Conservation (phyloP, 2,113 vertebrate species). For the Copsychus sechellarum region DNA sequence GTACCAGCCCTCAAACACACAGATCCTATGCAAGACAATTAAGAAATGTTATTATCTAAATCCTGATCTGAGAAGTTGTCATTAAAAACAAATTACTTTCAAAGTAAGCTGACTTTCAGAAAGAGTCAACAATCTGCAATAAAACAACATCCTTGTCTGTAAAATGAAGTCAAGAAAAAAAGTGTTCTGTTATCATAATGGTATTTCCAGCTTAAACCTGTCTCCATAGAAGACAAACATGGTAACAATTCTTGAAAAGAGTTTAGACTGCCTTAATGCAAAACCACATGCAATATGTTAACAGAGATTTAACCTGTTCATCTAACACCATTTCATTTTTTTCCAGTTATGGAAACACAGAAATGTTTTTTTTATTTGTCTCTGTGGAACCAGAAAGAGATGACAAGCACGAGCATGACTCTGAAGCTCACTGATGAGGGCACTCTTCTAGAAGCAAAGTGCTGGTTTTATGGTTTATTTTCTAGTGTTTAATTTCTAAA, state of each 20-base stretch:
- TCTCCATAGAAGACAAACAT: not conserved
- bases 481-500: not conserved
- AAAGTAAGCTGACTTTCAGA: not conserved
- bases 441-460: not conserved
- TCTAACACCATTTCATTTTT: not conserved
- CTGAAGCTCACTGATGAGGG: not conserved
- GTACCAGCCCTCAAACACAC: not conserved
- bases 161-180: not conserved
- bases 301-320: not conserved
- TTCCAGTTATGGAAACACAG: not conserved
- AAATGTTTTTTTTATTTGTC: not conserved
- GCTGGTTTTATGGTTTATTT: not conserved
- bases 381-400: not conserved
- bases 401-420: rapidly evolving
- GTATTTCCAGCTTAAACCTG: not conserved
- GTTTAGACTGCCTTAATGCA: not conserved
- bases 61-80: not conserved
- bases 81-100: not conserved
- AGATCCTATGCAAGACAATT: not conserved
- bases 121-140: not conserved
- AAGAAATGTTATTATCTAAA: not conserved
- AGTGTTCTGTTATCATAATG: not conserved
- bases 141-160: not conserved
- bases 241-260: not conserved
- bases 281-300: not conserved